Percentiles rank a stretch among this genome's conserved stretches.
Conservation (phyloP, 2,888 invertebrate genomes). For the Vannuccia rotundouncinata region DNA sequence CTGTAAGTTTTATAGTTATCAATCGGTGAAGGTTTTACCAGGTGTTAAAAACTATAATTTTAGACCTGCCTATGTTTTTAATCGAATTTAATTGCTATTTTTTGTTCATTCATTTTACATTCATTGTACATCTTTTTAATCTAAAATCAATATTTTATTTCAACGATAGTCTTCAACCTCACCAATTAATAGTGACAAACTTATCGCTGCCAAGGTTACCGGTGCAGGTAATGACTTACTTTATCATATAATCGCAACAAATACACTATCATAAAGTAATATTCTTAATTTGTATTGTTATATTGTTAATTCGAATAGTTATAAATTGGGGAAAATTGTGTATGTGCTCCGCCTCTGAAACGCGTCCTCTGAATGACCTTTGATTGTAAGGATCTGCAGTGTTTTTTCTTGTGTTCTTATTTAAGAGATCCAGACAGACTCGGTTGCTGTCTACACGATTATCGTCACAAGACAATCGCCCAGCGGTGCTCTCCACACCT, state of each 20-base stretch:
- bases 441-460: not conserved
- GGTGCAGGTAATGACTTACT: not conserved
- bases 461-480: not conserved
- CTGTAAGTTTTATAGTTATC: not conserved
- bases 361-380: not conserved
- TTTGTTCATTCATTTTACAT: too few relatives aligned
- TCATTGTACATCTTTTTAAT: too few relatives aligned
- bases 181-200: too few relatives aligned
- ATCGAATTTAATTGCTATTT: not conserved
- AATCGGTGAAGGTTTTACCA: too few relatives aligned
- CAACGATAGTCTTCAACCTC: too few relatives aligned
- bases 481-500: not conserved
- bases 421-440: not conserved
- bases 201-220: not conserved
- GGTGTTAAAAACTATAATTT: too few relatives aligned
- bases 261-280: too few relatives aligned
- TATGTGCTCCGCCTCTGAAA: too few relatives aligned
- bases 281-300: too few relatives aligned
- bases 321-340: too few relatives aligned
- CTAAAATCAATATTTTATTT: too few relatives aligned
- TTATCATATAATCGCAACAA: not conserved
- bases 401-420: not conserved
- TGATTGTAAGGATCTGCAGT: not conserved
- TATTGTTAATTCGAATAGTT: too few relatives aligned
- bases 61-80: not conserved